phyloP scores from a whole-genome alignment of 64 coral and sea anemone genomes.

The Trachythela sp. region DNA sequence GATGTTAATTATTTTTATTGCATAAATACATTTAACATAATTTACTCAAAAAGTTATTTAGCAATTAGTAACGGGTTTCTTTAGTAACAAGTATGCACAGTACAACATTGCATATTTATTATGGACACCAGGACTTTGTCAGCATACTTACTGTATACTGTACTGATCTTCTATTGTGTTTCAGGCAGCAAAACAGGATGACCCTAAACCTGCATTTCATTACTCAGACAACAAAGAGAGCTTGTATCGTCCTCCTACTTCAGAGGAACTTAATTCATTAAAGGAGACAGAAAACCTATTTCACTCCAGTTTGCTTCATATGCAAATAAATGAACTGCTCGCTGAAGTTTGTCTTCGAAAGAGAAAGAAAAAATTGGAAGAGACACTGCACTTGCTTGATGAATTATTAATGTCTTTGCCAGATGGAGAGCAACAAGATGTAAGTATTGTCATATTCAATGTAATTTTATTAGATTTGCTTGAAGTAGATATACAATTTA shows the following conservation, averaged over 20 bases:
- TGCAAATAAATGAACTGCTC: neutral
- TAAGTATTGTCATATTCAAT: neutral
- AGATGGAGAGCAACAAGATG: constrained; percentile 11
- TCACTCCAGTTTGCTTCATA: neutral
- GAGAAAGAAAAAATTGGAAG: neutral
- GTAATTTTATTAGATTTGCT: too few species aligned
- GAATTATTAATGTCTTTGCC: neutral
- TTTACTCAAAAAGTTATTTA: too few species aligned
- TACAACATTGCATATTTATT: too few species aligned
- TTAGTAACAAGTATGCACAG: too few species aligned
- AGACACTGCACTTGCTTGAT: neutral
- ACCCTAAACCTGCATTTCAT: neutral
- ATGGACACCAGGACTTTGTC: too few species aligned
- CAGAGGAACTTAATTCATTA: neutral
- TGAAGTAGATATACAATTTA: too few species aligned
- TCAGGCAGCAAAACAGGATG: neutral
- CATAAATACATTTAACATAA: too few species aligned
- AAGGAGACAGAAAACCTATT: constrained; percentile 7
- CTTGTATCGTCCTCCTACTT: constrained; percentile 15
- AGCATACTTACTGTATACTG: too few species aligned
- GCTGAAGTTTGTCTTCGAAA: neutral
- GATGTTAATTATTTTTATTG: too few species aligned
- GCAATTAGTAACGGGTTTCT: too few species aligned
- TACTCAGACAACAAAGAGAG: constrained; percentile 10
- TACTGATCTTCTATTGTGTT: neutral